Base-by-base conservation (phyloP, 2,888 invertebrate species). In the Callimorpha dominula region DNA sequence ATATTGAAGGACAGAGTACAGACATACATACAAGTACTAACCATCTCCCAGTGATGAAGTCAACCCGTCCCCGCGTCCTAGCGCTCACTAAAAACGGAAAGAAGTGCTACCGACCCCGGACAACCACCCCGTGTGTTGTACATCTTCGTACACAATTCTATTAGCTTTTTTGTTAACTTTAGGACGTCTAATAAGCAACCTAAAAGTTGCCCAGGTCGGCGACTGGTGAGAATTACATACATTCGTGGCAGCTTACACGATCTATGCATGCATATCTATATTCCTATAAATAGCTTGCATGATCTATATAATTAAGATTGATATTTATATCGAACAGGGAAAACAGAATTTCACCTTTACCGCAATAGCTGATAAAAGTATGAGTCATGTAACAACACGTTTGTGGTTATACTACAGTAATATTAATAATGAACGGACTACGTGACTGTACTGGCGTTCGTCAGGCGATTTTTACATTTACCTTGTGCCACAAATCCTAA, bases 371-470 rank as follows among this genome's bases (percentile, higher is more conserved):
- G 31, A 14, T 49, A 31, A 31, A 49, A 31, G 15, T 20, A 31
- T 65, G 65, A 65, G 65, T 65, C 49, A 65, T 31, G 31, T 20
- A 14, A 65, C 15, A 46, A 49, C 49, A 65, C 49, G n/a, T 68
- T 57, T 57, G 68, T 68, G 57, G 20, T 68, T 14, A 57, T 42
- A 52, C 15, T 68, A 43, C 54, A 67, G 54, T 54, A 42, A 52
- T 74, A 50, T 75, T 73, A 73, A 68, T 64, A 71, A 64, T 31
- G 46, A 60, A 70, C 43, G 66, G 73, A 40, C 65, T 78, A 83
- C 85, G 85, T 84, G 83, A 84, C 81, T 70, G 15, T 65, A 66
- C 31, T 54, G 64, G 52, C 74, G 73, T 78, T 75, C 65, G 68
- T 74, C 71, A 77, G 54, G 79, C 76, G 78, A 82, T 84, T 85